Evolutionary conservation across 1,140 invertebrate species (phyloP).

Genomic region (Bicyclus anynana): DNA sequence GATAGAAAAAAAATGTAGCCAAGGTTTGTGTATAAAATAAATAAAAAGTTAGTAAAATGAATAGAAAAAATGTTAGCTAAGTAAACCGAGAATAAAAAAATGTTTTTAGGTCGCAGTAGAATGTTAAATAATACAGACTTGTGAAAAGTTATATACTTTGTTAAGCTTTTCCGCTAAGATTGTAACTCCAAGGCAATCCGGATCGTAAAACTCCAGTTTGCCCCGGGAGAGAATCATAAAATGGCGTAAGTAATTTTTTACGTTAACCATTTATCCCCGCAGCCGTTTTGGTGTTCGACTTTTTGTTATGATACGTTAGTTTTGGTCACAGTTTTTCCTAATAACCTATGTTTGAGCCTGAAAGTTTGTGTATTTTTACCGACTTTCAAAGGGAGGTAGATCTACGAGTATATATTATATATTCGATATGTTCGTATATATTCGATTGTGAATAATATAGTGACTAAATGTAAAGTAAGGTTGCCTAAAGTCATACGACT

Average conservation of each 20-base stretch:
- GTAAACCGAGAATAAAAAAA: neutral
- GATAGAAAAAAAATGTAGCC: too few relatives aligned
- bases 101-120: neutral
- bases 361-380: too few relatives aligned
- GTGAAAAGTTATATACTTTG: neutral
- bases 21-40: too few relatives aligned
- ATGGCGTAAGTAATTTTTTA: slow-evolving; percentile 24
- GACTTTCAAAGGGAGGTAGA: too few relatives aligned
- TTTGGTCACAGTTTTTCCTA: neutral
- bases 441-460: too few relatives aligned
- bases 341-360: neutral
- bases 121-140: neutral
- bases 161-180: slow-evolving; percentile 10
- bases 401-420: too few relatives aligned
- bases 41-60: too few relatives aligned
- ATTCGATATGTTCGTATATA: too few relatives aligned
- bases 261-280: slow-evolving; percentile 14
- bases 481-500: too few relatives aligned
- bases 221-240: slow-evolving; percentile 22
- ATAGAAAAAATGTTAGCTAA: neutral
- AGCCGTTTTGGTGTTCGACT: slow-evolving; percentile 8
- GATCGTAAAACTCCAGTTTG: slow-evolving; percentile 20
- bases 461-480: too few relatives aligned
- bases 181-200: slow-evolving; percentile 11
- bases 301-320: slow-evolving; percentile 10